These are phyloP conservation scores for Megalopta genalis DNA, from an alignment of 1,140 invertebrate species.

Conservation along the genomic window DNA sequence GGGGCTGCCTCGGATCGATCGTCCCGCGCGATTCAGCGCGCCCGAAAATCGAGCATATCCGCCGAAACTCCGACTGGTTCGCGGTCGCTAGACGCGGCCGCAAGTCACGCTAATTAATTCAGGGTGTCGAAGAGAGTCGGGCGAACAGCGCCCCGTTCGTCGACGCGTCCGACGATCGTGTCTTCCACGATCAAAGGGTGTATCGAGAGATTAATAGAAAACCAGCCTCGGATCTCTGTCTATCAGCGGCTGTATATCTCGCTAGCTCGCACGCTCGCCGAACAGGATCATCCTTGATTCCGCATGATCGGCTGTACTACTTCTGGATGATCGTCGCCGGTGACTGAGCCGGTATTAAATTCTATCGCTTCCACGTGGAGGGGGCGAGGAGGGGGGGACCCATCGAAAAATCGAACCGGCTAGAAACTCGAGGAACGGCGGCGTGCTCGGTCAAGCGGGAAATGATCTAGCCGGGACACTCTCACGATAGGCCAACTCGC, in stretches of 20 bases:
- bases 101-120: slow-evolving; percentile 43
- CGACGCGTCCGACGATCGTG: no score
- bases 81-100: background rate
- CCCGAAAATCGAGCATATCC: background rate
- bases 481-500: slow-evolving; percentile 62
- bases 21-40: background rate
- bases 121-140: slow-evolving; percentile 41
- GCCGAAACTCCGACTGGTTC: background rate
- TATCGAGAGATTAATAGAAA: slow-evolving; percentile 18
- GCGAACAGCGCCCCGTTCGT: no score
- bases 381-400: no score
- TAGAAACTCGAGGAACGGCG: background rate
- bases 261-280: no score
- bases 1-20: background rate
- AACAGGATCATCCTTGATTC: background rate
- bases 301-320: background rate
- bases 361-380: background rate
- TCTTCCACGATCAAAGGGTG: no score
- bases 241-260: background rate
- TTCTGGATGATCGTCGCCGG: no score
- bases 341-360: background rate
- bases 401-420: background rate
- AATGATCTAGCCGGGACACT: slow-evolving; percentile 36
- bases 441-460: slow-evolving; percentile 44
- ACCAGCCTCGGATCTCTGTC: background rate